A percentile compares a stretch with the other conserved stretches of the same genome.
These are phyloP conservation scores for Eristalinus sepulchralis DNA, from an alignment of 2,888 invertebrate genomes.

Conservation along the genomic window DNA sequence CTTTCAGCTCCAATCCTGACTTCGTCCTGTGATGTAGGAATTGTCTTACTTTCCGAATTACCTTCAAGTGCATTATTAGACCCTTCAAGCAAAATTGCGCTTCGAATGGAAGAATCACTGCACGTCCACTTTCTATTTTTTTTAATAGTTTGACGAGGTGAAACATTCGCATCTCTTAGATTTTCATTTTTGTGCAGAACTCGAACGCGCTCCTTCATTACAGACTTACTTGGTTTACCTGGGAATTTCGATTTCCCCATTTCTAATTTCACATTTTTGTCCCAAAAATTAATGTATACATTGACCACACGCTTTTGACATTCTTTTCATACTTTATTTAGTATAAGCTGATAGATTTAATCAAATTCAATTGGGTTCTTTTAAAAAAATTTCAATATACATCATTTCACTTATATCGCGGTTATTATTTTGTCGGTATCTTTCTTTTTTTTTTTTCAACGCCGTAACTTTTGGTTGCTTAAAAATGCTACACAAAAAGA, in stretches of 20 bases:
- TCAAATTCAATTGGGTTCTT: too few species aligned
- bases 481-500: too few species aligned
- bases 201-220: constrained; percentile 92
- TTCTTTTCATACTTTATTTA: too few species aligned
- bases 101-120: not conserved
- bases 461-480: too few species aligned
- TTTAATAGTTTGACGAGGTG: not conserved
- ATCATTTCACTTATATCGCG: too few species aligned
- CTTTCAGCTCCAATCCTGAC: not conserved
- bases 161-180: not conserved
- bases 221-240: constrained; percentile 93
- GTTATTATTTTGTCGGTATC: too few species aligned
- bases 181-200: constrained; percentile 82
- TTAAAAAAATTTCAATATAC: too few species aligned
- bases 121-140: not conserved
- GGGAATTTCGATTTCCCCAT: constrained; percentile 85
- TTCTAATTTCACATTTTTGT: constrained; percentile 65
- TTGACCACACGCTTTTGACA: too few species aligned
- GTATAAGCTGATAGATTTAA: too few species aligned
- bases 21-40: not conserved
- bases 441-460: too few species aligned
- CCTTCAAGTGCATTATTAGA: not conserved
- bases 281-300: not conserved
- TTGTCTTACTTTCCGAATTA: not conserved
- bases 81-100: not conserved